These are phyloP conservation scores for Menura novaehollandiae DNA, from an alignment of 2,113 vertebrate genomes.

Conservation along the genomic window DNA sequence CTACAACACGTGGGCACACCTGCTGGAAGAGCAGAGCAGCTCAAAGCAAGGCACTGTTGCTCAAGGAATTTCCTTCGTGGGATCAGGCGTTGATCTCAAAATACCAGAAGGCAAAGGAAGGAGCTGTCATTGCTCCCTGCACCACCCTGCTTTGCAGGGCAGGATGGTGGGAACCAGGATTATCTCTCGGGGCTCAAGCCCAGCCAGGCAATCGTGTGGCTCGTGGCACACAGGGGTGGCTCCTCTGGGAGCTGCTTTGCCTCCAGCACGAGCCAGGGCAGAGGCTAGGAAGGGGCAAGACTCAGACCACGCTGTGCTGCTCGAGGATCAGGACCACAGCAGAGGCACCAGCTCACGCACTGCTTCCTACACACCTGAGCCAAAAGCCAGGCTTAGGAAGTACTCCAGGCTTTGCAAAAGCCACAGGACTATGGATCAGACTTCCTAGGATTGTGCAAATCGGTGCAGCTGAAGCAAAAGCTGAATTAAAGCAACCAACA, in stretches of 20 bases:
- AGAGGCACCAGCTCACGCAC: not conserved
- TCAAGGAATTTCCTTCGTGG: not conserved
- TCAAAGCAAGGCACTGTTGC: fast-evolving
- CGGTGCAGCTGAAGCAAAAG: not conserved
- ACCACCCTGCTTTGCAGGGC: not conserved
- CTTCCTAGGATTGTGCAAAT: not conserved
- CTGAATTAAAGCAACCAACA: not conserved
- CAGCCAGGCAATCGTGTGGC: not conserved
- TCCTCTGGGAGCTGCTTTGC: not conserved
- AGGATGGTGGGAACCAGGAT: not conserved
- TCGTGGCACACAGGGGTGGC: not conserved
- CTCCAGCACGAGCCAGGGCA: fast-evolving
- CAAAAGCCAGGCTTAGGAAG: not conserved
- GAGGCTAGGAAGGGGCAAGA: not conserved
- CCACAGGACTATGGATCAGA: not conserved
- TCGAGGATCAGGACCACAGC: not conserved
- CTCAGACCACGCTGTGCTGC: fast-evolving
- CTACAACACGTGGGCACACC: not conserved
- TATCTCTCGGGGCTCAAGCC: not conserved
- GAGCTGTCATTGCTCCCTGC: not conserved
- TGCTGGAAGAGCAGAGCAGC: not conserved
- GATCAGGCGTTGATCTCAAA: fast-evolving
- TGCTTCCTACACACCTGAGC: not conserved
- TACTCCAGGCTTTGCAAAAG: not conserved
- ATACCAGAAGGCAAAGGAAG: not conserved